These are phyloP conservation scores for Parotocinclus haroldoi DNA, from an alignment of 2,797 vertebrate genomes.

Conservation along the genomic window DNA sequence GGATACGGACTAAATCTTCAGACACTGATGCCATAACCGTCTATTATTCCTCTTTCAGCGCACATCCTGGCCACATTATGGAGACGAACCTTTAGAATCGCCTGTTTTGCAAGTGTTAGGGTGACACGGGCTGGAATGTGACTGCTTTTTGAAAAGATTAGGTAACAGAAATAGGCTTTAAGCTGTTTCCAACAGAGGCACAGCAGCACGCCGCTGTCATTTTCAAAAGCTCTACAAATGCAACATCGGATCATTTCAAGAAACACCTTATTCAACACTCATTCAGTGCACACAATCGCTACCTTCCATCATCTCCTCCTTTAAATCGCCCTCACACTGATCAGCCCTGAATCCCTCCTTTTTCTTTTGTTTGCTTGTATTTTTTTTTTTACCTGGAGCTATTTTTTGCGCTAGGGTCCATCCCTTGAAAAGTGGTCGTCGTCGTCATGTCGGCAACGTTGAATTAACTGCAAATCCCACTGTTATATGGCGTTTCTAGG, in stretches of 20 bases:
- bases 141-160: background rate
- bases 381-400: slow-evolving; percentile 74
- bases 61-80: background rate
- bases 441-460: slow-evolving; percentile 69
- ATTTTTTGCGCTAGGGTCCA: slow-evolving; percentile 73
- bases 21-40: background rate
- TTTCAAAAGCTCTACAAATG: background rate
- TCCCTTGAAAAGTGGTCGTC: slow-evolving; percentile 73
- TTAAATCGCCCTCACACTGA: background rate
- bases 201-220: background rate
- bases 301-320: background rate
- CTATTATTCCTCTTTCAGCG: background rate
- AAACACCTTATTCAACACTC: background rate
- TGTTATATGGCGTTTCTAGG: slow-evolving; percentile 22
- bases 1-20: background rate
- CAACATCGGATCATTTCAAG: background rate
- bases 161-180: background rate
- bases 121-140: background rate
- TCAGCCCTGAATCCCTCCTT: slow-evolving; percentile 54
- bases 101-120: background rate
- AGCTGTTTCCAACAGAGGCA: background rate
- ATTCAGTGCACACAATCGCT: background rate
- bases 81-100: background rate
- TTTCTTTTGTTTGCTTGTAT: slow-evolving; percentile 74
- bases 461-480: slow-evolving; percentile 26